These are phyloP conservation scores for Agrochola lota DNA, from an alignment of 2,888 invertebrate genomes.

Conservation along the genomic window DNA sequence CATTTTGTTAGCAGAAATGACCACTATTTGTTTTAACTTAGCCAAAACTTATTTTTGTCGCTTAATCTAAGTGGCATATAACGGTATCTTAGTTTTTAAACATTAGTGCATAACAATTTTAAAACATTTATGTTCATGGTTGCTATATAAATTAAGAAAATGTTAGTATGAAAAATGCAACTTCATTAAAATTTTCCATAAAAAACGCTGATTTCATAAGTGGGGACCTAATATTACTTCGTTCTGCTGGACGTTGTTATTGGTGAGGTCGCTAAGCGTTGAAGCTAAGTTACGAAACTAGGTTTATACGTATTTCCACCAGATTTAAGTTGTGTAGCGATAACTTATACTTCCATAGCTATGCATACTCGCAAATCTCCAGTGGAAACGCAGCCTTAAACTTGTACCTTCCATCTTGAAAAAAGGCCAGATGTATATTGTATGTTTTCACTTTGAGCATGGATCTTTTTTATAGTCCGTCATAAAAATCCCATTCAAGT, in stretches of 20 bases:
- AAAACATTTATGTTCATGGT: no score
- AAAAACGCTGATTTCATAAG: no score
- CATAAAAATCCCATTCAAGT: conserved; percentile 47
- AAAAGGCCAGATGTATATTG: conserved; percentile 39
- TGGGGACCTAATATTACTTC: no score
- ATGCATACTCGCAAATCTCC: background rate
- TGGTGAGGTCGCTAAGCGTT: background rate
- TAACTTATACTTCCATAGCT: background rate
- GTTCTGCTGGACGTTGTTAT: background rate
- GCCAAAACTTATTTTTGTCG: no score
- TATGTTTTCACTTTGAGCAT: conserved; percentile 22
- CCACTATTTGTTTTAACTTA: no score
- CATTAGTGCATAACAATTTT: no score
- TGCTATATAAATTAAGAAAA: no score
- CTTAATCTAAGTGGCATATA: no score
- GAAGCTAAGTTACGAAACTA: background rate
- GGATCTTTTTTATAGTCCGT: conserved; percentile 35
- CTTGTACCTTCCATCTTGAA: conserved; percentile 8
- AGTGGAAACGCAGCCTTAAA: background rate
- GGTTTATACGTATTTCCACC: background rate
- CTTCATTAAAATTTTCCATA: no score
- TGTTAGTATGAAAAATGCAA: no score
- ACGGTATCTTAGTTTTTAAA: no score
- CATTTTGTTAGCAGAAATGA: no score
- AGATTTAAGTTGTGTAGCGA: background rate